Evolutionary conservation across 2,888 invertebrate species (phyloP).

Genomic region (Coleophora flavipennella): DNA sequence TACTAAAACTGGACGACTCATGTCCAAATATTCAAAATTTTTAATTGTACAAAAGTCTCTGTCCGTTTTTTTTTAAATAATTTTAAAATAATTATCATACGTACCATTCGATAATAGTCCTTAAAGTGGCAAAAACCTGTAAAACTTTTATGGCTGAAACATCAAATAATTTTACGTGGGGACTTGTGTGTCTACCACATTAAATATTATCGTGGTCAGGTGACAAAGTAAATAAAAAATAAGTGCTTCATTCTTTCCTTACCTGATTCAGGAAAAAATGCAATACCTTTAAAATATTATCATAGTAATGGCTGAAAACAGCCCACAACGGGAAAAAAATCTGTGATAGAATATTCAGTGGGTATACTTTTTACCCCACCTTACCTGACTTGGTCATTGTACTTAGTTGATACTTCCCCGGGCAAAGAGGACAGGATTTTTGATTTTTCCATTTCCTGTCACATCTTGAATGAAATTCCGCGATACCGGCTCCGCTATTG

Average conservation of each 20-base stretch:
- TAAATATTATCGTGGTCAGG: no score
- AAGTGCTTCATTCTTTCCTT: background rate
- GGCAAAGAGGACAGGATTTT: slow-evolving; percentile 45
- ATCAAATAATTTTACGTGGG: no score
- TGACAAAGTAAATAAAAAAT: background rate
- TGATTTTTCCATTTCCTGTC: slow-evolving; percentile 62
- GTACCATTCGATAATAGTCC: no score
- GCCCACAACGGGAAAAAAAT: background rate
- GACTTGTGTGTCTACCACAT: no score
- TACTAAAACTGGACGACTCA: slow-evolving; percentile 39
- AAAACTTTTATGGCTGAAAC: no score
- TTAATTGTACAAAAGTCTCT: slow-evolving; percentile 49
- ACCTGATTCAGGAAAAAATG: background rate
- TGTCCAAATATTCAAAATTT: slow-evolving; percentile 64
- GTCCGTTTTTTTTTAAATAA: no score
- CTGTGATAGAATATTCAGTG: background rate
- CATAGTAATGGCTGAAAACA: background rate
- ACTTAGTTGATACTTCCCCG: slow-evolving; percentile 16
- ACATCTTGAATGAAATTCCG: slow-evolving; percentile 37
- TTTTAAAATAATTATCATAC: no score
- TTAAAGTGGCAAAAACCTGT: no score
- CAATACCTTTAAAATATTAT: background rate
- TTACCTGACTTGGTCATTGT: slow-evolving; percentile 25
- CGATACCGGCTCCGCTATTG: slow-evolving; percentile 35
- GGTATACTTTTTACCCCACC: slow-evolving; percentile 16